Conservation (phyloP, 2,888 invertebrate species). For the Melanotus villosus region DNA sequence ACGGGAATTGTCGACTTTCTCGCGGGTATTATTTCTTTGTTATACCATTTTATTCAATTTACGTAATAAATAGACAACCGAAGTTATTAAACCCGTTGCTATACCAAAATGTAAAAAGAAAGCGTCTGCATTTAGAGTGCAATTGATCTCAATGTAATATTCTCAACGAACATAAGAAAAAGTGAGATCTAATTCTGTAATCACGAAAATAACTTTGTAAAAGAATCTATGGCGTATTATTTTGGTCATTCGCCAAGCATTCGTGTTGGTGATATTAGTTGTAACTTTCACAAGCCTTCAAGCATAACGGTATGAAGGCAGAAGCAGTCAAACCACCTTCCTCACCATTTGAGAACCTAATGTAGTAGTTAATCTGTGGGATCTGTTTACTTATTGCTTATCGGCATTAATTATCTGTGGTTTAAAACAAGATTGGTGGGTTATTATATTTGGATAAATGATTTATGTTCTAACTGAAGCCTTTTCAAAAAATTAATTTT, state of each 20-base stretch:
- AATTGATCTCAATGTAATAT: too few species aligned
- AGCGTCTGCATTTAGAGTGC: too few species aligned
- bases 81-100: too few species aligned
- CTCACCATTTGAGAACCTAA: conserved; percentile 17
- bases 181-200: conserved; percentile 1
- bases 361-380: conserved; percentile 26
- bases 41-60: too few species aligned
- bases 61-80: too few species aligned
- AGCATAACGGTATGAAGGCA: conserved; percentile 39
- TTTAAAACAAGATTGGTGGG: background rate
- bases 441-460: background rate
- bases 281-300: conserved; percentile 40
- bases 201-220: conserved; percentile 9
- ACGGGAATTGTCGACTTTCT: too few species aligned
- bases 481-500: too few species aligned
- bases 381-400: conserved; percentile 15
- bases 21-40: too few species aligned
- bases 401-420: conserved; percentile 8
- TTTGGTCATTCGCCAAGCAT: conserved; percentile 31
- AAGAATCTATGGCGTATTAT: conserved; percentile 22
- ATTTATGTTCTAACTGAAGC: background rate
- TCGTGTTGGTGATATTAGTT: conserved; percentile 22
- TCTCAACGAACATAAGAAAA: background rate
- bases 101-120: too few species aligned
- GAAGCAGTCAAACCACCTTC: conserved; percentile 32